Conservation (phyloP, 2,888 invertebrate species). For the Lobophora halterata region DNA sequence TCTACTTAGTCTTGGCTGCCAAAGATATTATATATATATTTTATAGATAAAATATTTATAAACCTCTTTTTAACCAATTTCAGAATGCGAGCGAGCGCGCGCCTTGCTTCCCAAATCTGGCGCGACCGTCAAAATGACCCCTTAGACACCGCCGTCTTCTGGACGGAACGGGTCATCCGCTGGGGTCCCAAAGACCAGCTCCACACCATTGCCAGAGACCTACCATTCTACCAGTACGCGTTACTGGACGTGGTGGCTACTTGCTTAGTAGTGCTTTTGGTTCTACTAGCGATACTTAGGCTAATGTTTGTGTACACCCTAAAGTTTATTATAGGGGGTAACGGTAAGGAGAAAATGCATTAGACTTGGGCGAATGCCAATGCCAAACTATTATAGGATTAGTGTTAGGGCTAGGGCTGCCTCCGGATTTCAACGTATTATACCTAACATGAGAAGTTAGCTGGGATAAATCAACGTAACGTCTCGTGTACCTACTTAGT, state of each 20-base stretch:
- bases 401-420: conserved; percentile 9
- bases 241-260: conserved; percentile 60
- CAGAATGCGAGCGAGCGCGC: conserved; percentile 69
- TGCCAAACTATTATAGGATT: conserved; percentile 16
- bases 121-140: conserved; percentile 73
- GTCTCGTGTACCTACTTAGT: too few species aligned
- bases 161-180: conserved; percentile 78
- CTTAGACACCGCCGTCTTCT: conserved; percentile 79
- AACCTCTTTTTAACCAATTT: conserved; percentile 12
- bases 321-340: conserved; percentile 43
- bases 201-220: conserved; percentile 52
- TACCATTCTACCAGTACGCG: conserved; percentile 53
- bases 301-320: conserved; percentile 44
- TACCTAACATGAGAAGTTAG: too few species aligned
- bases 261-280: conserved; percentile 38
- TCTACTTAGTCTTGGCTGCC: too few species aligned
- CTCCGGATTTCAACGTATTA: too few species aligned
- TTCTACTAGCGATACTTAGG: conserved; percentile 43
- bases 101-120: conserved; percentile 72
- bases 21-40: too few species aligned
- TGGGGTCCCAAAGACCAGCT: conserved; percentile 61
- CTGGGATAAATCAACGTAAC: too few species aligned
- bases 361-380: conserved; percentile 35
- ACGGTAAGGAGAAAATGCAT: conserved; percentile 59
- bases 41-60: too few species aligned